A percentile compares a stretch with the other conserved stretches of the same genome.
These are phyloP conservation scores for Clarias fuscus DNA, from an alignment of 2,797 vertebrate species.

Conservation along the genomic window DNA sequence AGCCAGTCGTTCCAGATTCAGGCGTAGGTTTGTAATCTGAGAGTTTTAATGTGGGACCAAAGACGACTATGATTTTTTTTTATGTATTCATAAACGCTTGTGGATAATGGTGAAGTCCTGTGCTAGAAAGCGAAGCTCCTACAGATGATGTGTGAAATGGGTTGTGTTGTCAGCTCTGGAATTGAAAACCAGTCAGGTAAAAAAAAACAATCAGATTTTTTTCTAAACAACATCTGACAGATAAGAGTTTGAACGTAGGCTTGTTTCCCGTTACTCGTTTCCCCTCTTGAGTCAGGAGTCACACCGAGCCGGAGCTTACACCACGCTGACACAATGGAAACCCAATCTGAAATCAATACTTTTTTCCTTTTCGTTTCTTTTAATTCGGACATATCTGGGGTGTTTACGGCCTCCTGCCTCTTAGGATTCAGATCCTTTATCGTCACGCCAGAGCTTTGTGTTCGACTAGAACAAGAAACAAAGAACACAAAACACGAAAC, in stretches of 20 bases:
- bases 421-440: conserved; percentile 2
- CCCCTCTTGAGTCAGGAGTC: background rate
- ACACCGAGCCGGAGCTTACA: background rate
- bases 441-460: conserved; percentile 18
- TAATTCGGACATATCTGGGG: background rate
- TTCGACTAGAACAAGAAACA: conserved; percentile 30
- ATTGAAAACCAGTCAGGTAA: background rate
- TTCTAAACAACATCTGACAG: background rate
- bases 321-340: conserved; percentile 6
- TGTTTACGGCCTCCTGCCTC: conserved; percentile 4
- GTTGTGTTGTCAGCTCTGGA: background rate
- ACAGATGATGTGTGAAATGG: background rate
- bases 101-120: background rate
- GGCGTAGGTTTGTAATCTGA: background rate
- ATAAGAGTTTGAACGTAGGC: background rate
- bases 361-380: background rate
- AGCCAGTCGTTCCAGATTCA: background rate
- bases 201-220: background rate
- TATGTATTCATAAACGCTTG: background rate
- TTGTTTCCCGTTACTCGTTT: background rate
- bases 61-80: background rate
- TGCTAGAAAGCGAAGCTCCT: background rate
- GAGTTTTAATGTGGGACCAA: background rate
- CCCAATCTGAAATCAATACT: conserved; percentile 23
- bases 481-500: conserved; percentile 36